A percentile compares a stretch with the other conserved stretches of the same genome.
phyloP scores from a whole-genome alignment of 2,797 vertebrate genomes.

The Phoeniculus purpureus region DNA sequence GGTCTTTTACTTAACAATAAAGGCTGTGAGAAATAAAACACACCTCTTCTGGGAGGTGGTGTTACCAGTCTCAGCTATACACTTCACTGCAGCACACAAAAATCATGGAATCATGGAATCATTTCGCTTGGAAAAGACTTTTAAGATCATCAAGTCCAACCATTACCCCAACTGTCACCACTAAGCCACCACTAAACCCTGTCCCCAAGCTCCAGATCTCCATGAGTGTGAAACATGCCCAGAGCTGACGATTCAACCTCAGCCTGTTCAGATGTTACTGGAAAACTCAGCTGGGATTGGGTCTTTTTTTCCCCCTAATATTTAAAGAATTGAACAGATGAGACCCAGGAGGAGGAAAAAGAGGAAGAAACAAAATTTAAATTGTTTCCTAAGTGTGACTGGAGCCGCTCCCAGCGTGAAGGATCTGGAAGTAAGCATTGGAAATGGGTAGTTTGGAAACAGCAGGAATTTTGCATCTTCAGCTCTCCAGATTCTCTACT shows the following conservation, averaged over 20 bases:
- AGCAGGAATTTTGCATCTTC: neutral
- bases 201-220: no score
- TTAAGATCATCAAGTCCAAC: no score
- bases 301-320: neutral
- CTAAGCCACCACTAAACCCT: no score
- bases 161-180: no score
- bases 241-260: no score
- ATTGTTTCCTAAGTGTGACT: accelerated
- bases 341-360: neutral
- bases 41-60: accelerated
- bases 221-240: no score
- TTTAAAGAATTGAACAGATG: neutral
- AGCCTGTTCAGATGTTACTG: neutral
- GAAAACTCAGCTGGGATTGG: neutral
- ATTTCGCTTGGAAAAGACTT: no score
- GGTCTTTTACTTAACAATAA: neutral
- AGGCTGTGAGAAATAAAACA: neutral
- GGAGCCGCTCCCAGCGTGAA: neutral
- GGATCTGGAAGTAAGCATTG: neutral
- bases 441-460: neutral
- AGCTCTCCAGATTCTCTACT: neutral
- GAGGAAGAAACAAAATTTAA: neutral
- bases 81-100: neutral
- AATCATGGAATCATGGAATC: no score
- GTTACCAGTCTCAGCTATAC: neutral